Evolutionary conservation across 2,888 invertebrate species (phyloP).

Genomic region (Troides oblongomaculatus): DNA sequence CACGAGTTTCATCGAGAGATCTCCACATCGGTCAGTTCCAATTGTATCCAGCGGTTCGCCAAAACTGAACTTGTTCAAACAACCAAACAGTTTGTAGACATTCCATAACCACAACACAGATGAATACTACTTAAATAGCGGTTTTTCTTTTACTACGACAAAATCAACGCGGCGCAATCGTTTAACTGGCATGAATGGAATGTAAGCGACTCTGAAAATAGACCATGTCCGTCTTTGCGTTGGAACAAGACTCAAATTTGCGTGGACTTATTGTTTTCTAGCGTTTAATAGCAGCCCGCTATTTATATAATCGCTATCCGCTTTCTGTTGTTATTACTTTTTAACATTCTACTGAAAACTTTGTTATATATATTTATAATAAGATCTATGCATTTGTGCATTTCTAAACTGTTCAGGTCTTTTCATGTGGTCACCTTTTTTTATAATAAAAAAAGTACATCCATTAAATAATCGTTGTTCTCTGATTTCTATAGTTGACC

Average conservation of each 20-base stretch:
- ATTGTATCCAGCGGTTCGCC: too few species aligned
- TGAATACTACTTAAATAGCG: constrained; percentile 10
- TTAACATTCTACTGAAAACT: too few species aligned
- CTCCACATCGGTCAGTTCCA: too few species aligned
- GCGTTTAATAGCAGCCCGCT: constrained; percentile 17
- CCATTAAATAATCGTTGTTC: too few species aligned
- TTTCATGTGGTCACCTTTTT: too few species aligned
- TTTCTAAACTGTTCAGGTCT: too few species aligned
- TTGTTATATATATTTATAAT: too few species aligned
- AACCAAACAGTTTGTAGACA: neutral
- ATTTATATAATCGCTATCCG: constrained; percentile 18
- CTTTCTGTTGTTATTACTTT: constrained; percentile 20
- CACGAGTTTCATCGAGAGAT: too few species aligned
- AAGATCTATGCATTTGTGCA: too few species aligned
- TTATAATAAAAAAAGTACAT: too few species aligned
- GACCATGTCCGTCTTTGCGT: constrained; percentile 13
- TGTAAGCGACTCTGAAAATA: constrained; percentile 18
- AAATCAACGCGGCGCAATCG: constrained; percentile 26
- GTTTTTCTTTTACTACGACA: constrained; percentile 23
- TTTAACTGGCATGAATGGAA: constrained; percentile 26
- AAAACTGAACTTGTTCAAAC: too few species aligned
- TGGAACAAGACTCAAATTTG: constrained; percentile 26
- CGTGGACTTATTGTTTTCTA: constrained; percentile 18
- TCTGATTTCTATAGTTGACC: too few species aligned
- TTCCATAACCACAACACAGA: neutral